phyloP scores from a whole-genome alignment of 2,113 vertebrate species.

The Bostrychus sinensis region DNA sequence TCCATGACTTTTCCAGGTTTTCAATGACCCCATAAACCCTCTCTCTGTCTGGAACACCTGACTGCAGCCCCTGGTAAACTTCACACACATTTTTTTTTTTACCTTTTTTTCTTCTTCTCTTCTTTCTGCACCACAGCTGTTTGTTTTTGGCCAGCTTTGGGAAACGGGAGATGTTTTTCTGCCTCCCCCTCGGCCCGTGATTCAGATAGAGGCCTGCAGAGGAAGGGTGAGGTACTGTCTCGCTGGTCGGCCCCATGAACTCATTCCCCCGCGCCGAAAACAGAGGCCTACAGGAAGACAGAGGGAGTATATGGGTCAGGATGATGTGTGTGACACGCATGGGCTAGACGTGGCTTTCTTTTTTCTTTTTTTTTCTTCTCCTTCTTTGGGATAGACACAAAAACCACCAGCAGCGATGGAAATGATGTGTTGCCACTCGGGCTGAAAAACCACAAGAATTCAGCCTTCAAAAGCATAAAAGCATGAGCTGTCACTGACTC shows the following conservation, averaged over 20 bases:
- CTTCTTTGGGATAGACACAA: constrained; percentile 61
- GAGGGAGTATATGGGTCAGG: constrained; percentile 51
- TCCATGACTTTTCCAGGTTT: no score
- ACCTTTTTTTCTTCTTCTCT: no score
- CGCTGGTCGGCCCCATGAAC: constrained; percentile 64
- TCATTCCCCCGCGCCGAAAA: constrained; percentile 53
- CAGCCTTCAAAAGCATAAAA: constrained; percentile 57
- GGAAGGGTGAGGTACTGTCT: constrained; percentile 74
- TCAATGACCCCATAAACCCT: no score
- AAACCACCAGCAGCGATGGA: constrained; percentile 51
- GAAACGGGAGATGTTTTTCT: constrained; percentile 61
- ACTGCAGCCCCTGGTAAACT: constrained; percentile 22
- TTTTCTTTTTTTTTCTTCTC: no score
- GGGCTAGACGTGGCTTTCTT: constrained; percentile 63
- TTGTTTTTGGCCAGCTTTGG: constrained; percentile 49
- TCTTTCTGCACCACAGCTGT: constrained; percentile 45
- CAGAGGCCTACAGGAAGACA: constrained; percentile 28
- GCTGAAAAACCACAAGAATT: constrained; percentile 62
- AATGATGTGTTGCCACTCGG: constrained; percentile 58
- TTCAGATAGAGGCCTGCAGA: constrained; percentile 47
- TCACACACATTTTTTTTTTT: constrained; percentile 13
- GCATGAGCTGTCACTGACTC: constrained; percentile 39
- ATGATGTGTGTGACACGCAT: constrained; percentile 56
- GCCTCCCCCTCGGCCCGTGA: constrained; percentile 52
- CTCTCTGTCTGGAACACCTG: constrained; percentile 13